phyloP scores from a whole-genome alignment of 64 coral and sea anemone genomes.

The Porites lutea region DNA sequence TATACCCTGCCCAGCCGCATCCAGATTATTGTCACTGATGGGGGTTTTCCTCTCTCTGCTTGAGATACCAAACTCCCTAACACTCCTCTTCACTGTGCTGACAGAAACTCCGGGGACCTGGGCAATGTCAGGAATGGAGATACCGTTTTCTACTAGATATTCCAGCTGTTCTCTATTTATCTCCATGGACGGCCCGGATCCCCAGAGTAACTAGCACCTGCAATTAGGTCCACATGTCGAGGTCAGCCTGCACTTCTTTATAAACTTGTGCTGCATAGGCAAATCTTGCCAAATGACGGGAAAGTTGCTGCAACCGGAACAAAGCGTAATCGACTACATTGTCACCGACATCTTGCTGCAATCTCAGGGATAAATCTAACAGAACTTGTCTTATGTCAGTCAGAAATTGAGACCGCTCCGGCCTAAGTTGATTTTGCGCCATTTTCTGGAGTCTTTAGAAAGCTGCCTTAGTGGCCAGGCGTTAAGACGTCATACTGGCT shows the following conservation, averaged over 20 bases:
- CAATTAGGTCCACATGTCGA: neutral
- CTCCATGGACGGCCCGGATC: neutral
- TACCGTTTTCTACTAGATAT: too few species aligned
- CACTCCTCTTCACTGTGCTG: neutral
- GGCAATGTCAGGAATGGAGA: constrained; percentile 25
- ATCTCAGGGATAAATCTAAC: neutral
- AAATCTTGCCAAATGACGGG: constrained; percentile 47
- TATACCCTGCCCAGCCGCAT: constrained; percentile 12
- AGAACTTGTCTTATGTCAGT: too few species aligned
- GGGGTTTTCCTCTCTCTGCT: constrained; percentile 12
- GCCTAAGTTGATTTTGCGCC: neutral
- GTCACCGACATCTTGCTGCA: constrained; percentile 46
- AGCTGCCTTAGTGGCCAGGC: neutral
- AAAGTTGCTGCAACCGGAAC: constrained; percentile 61
- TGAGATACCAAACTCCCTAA: constrained; percentile 60
- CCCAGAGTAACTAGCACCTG: constrained; percentile 1
- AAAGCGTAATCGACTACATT: neutral
- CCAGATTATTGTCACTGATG: constrained; percentile 48
- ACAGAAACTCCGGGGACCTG: constrained; percentile 23
- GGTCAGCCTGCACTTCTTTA: neutral
- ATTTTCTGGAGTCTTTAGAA: neutral
- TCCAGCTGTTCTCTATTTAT: too few species aligned
- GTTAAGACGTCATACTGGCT: too few species aligned
- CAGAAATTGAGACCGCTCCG: too few species aligned
- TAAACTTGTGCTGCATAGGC: constrained; percentile 31